Conservation (phyloP, 2,113 vertebrate genomes). For the Helogale parvula region DNA sequence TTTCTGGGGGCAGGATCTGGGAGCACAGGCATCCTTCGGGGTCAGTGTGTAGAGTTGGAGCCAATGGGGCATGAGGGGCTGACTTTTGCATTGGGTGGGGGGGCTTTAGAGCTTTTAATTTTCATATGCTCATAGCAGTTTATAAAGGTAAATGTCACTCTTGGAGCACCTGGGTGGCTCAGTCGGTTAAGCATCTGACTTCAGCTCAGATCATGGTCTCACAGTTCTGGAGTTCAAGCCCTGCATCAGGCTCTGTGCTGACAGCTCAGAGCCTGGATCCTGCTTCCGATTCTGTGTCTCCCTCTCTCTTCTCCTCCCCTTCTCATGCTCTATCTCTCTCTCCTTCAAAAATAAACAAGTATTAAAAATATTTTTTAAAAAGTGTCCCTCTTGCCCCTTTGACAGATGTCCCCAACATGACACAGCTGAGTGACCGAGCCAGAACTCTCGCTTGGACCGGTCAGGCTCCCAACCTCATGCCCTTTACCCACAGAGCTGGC, state of each 20-base stretch:
- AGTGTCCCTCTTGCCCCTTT: background rate
- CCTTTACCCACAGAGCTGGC: conserved; percentile 39
- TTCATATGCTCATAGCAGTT: background rate
- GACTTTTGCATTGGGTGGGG: too few relatives aligned
- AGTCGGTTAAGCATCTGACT: too few relatives aligned
- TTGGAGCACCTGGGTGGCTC: too few relatives aligned
- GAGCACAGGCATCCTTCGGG: background rate
- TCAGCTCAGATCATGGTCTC: too few relatives aligned
- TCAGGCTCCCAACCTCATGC: background rate
- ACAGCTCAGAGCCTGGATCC: too few relatives aligned
- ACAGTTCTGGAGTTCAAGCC: too few relatives aligned
- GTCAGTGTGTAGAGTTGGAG: background rate
- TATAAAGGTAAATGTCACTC: background rate
- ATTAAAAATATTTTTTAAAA: too few relatives aligned
- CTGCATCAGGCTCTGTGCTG: too few relatives aligned
- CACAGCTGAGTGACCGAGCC: background rate
- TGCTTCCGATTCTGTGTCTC: too few relatives aligned
- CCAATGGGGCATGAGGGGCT: background rate
- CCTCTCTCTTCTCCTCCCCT: too few relatives aligned
- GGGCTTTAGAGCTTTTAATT: background rate
- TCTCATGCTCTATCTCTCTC: too few relatives aligned
- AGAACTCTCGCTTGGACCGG: background rate
- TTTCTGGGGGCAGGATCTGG: background rate
- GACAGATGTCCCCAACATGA: background rate
- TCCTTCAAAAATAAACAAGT: too few relatives aligned